Conservation (phyloP, 1,140 invertebrate genomes). For the Monochamus saltuarius region DNA sequence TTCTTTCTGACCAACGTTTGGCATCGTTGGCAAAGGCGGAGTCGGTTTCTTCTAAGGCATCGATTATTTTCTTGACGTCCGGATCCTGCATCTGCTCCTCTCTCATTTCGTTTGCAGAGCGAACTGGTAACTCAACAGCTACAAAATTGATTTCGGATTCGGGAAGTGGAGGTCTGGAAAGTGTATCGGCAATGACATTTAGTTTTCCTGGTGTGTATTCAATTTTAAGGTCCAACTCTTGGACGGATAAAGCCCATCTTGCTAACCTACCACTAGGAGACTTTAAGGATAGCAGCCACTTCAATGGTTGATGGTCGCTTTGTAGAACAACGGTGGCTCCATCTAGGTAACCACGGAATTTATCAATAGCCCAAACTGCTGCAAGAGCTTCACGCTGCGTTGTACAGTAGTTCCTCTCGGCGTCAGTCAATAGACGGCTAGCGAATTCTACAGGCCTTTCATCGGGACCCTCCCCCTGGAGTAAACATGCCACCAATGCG, state of each 20-base stretch:
- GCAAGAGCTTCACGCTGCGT: conserved; percentile 51
- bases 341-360: conserved; percentile 40
- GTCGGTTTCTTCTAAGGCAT: conserved; percentile 1
- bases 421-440: conserved; percentile 32
- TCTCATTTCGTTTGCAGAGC: conserved; percentile 1
- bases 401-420: conserved; percentile 48
- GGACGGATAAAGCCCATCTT: no score
- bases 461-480: conserved; percentile 40
- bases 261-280: not conserved
- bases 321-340: conserved; percentile 43
- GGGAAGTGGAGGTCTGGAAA: no score
- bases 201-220: no score
- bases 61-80: conserved; percentile 23
- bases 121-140: conserved; percentile 6
- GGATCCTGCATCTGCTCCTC: conserved; percentile 27
- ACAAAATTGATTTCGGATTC: conserved; percentile 1
- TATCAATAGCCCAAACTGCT: conserved; percentile 44
- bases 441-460: no score
- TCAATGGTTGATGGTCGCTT: conserved; percentile 30
- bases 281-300: conserved; percentile 25
- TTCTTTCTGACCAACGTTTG: no score
- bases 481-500: conserved; percentile 44
- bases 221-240: no score
- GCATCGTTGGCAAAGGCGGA: no score
- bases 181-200: no score